Conservation (phyloP, 2,888 invertebrate species). For the Tridacna crocea region DNA sequence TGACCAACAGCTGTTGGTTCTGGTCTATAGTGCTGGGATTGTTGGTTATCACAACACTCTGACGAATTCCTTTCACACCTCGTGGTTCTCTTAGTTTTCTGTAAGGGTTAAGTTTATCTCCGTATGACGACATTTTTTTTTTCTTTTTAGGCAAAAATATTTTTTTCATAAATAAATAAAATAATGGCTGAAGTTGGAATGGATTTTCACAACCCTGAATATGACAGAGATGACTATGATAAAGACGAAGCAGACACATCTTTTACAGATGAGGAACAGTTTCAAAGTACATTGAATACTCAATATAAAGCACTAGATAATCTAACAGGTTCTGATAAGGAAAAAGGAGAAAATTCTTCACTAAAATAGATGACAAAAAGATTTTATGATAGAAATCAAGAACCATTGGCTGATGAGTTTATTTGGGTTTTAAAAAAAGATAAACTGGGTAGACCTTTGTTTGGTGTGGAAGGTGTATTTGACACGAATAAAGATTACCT, state of each 20-base stretch:
- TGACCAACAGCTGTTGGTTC: conserved; percentile 58
- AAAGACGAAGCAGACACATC: conserved; percentile 29
- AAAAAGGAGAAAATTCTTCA: conserved; percentile 22
- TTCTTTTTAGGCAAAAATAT: background rate
- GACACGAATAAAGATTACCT: too few species aligned
- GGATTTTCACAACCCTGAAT: conserved; percentile 43
- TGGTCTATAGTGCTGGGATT: conserved; percentile 60
- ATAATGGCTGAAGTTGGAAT: conserved; percentile 43
- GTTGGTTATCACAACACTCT: conserved; percentile 55
- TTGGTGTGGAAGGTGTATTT: too few species aligned
- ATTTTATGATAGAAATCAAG: too few species aligned
- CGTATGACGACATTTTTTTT: conserved; percentile 35
- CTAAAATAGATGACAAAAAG: too few species aligned
- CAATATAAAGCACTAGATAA: conserved; percentile 37
- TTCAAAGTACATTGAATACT: conserved; percentile 42
- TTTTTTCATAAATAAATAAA: conserved; percentile 22
- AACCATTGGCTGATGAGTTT: too few species aligned
- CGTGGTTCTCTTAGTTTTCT: too few species aligned
- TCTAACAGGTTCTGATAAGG: conserved; percentile 33
- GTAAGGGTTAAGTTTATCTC: conserved; percentile 36
- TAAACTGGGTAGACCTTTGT: too few species aligned
- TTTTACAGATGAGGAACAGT: conserved; percentile 42
- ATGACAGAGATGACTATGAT: conserved; percentile 42
- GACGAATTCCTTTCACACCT: too few species aligned
- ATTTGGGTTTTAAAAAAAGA: too few species aligned